Evolutionary conservation across 2,797 vertebrate species (phyloP), one percentile per base, ranked within the genome.

Genomic region (Pseudochaenichthys georgianus): DNA sequence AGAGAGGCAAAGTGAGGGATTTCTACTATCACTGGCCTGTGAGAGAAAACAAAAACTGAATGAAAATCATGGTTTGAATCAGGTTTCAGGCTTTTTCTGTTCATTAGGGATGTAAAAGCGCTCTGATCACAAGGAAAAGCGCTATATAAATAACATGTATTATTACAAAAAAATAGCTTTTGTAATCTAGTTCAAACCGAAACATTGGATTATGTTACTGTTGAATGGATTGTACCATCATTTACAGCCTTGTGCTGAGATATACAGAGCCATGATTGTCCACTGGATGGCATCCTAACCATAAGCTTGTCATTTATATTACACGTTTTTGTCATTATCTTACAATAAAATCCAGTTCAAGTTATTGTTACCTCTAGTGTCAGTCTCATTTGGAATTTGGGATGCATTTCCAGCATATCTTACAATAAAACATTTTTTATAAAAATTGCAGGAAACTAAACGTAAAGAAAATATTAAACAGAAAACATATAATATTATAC

Each of bases 11-110:
- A 99, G 86, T 99, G 98, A 0, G 98, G 98, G 74, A 99, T 99
- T 91, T 99, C 98, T 86, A 99, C 98, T 0, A 99, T 97, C 50
- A 99, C 98, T 0, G 98, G 98, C 88, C 98, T 99, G 86, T 4
- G 12, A 31, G 57, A 21, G 23, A 65, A 54, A 67, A 6, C 45
- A 2, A 5, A 42, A 62, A 21, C 8, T 1, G 34, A 38, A 42
- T 72, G n/a, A 72, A 62, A 50, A 31, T 66, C 21, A n/a, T 17
- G 0, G 12, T 23, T 38, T 17, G 2, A 34, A 38, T 42, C 2
- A 16, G 3, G 4, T 47, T 21, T 73, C 10, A 52, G 15, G 5
- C 2, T 31, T 41, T 23, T 16, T 42, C 8, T 47, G 6, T 28
- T 28, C 28, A 28, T 28, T 28, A 5, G 28, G 28, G 28, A 28